These are phyloP conservation scores for Poecilia wingei DNA, from an alignment of 2,797 vertebrate genomes.

Conservation along the genomic window DNA sequence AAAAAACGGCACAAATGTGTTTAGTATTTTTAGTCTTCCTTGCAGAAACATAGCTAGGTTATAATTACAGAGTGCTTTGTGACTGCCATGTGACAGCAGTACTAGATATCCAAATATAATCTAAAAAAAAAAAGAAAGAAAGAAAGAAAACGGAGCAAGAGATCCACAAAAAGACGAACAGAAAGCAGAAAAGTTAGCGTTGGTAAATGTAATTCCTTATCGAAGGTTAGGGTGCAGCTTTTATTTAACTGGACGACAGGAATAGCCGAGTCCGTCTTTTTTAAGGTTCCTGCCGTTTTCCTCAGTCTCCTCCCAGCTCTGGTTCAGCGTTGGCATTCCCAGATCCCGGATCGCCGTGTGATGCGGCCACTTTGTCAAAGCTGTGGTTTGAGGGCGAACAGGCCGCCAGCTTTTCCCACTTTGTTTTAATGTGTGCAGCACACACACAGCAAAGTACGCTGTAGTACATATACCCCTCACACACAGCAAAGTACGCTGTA, in stretches of 20 bases:
- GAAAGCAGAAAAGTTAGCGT: constrained; percentile 43
- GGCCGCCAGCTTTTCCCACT: constrained; percentile 6
- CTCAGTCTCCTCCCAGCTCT: constrained; percentile 47
- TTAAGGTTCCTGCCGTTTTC: constrained; percentile 36
- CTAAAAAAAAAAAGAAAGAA: constrained; percentile 15
- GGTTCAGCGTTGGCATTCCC: constrained; percentile 24
- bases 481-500: not conserved
- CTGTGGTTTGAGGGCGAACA: constrained; percentile 31
- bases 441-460: constrained; percentile 4
- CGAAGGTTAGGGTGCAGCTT: constrained; percentile 47
- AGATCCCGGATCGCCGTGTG: constrained; percentile 18
- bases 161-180: constrained; percentile 21
- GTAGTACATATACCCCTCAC: constrained; percentile 10
- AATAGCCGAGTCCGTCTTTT: constrained; percentile 28
- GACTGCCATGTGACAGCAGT: constrained; percentile 79
- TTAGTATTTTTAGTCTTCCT: constrained; percentile 76
- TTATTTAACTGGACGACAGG: constrained; percentile 21
- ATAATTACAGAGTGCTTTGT: constrained; percentile 79
- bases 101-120: constrained; percentile 78
- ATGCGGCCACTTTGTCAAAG: constrained; percentile 47
- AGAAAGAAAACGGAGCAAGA: constrained; percentile 37
- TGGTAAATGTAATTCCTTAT: constrained; percentile 39
- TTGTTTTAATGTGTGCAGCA: constrained; percentile 20
- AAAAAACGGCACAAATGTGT: constrained; percentile 61
- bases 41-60: constrained; percentile 70